Conservation (phyloP, 1,140 invertebrate species). For the Holotrichia oblita region DNA sequence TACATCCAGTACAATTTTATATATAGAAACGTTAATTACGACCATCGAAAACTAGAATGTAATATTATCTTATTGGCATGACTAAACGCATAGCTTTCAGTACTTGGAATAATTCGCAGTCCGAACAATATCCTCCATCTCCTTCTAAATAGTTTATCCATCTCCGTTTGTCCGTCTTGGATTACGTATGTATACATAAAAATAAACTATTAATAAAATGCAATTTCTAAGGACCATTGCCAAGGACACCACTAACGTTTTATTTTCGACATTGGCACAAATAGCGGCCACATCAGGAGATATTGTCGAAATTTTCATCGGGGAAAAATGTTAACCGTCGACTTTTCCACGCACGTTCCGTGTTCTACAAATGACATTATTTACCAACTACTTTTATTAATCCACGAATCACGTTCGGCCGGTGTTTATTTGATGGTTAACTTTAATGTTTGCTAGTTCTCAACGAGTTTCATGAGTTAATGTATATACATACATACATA, state of each 20-base stretch:
- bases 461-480: no score
- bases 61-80: background rate
- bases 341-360: background rate
- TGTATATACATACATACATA: no score
- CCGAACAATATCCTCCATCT: background rate
- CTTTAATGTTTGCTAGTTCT: background rate
- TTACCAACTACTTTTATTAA: background rate
- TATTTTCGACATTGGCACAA: slow-evolving; percentile 20
- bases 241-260: slow-evolving; percentile 24
- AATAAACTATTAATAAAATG: slow-evolving; percentile 36
- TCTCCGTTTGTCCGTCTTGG: background rate
- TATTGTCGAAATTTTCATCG: slow-evolving; percentile 24
- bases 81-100: background rate
- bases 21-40: no score
- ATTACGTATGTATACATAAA: slow-evolving; percentile 20
- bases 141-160: background rate
- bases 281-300: slow-evolving; percentile 7
- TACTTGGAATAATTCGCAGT: background rate
- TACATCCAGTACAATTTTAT: no score
- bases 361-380: slow-evolving; percentile 4
- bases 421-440: background rate
- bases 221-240: slow-evolving; percentile 35
- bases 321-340: background rate
- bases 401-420: background rate
- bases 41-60: no score